Base-by-base conservation (phyloP, 2,113 vertebrate genomes). In the Hiodon alosoides region DNA sequence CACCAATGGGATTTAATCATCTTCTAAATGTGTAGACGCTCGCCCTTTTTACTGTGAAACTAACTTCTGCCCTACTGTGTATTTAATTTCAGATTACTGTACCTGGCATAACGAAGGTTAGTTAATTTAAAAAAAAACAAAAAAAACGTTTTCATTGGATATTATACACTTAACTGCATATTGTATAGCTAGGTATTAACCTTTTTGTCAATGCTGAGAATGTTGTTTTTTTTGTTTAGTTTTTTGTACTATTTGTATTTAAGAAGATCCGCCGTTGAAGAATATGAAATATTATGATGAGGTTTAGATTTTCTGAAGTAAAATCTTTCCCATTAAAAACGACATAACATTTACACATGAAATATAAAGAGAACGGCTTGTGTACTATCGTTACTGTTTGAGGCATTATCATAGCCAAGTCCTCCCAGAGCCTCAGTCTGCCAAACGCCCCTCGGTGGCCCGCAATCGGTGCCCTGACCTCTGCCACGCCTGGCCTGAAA, bases 11-110 rank as follows among this genome's bases (percentile, higher is more conserved):
- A 17, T 66, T 5, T 7, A 66, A 66, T 47, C 31, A 65, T 65
- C 5, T 9, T 65, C 47, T 10, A 60, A 60, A 60, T 60, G 59
- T 14, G 13, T 11, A 17, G 48, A 71, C 46, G 55, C 11, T 7
- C 17, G 14, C 58, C 5, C 46, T 13, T 46, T 60, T 8, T 53
- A 48, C 50, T 17, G 52, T 77, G 71, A 67, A 54, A 61, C 64
- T 67, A 77, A 69, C 69, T 68, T 16, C 73, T 61, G 64, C 57
- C 68, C 70, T 55, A 48, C 54, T 73, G 53, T 67, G 13, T 47
- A 67, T 77, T 77, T 55, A 72, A 72, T 71, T 77, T 62, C 53
- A 14, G 54, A 54, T 54, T 77, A 67, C 61, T 77, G 8, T 72
- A 72, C 60, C 76, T 71, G 76, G 70, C 76, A 73, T 50, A 52